These are phyloP conservation scores for Silurus lanzhouensis DNA, from an alignment of 2,797 vertebrate genomes.

Conservation along the genomic window DNA sequence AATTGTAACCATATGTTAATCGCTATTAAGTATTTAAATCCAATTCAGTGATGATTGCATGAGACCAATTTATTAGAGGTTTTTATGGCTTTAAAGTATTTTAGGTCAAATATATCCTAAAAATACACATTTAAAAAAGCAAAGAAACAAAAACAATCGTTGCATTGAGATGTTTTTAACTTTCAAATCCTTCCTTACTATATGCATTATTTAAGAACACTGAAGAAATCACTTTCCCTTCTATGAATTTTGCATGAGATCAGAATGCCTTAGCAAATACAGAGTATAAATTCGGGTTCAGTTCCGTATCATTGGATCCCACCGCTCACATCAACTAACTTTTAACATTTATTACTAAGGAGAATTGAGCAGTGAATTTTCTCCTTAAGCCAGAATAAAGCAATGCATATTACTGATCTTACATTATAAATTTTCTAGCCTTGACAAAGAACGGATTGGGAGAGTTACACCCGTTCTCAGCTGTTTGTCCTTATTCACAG, in stretches of 20 bases:
- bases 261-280: neutral
- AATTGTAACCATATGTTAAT: neutral
- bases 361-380: neutral
- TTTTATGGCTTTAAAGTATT: neutral
- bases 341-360: neutral
- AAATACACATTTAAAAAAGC: neutral
- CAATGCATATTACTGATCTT: neutral
- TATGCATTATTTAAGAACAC: neutral
- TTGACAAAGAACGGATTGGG: neutral
- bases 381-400: neutral
- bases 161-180: neutral
- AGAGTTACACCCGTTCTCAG: constrained; percentile 21
- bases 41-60: neutral
- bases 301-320: neutral
- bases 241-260: neutral
- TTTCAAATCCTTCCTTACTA: neutral
- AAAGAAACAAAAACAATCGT: neutral
- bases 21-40: neutral
- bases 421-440: neutral
- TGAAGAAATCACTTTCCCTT: neutral
- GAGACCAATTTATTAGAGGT: neutral
- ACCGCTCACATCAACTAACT: neutral
- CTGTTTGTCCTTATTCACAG: constrained; percentile 24
- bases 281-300: neutral
- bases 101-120: neutral